Percentiles rank a stretch among this genome's conserved stretches.
These are phyloP conservation scores for Ferrisia virgata DNA, from an alignment of 2,888 invertebrate genomes.

Conservation along the genomic window DNA sequence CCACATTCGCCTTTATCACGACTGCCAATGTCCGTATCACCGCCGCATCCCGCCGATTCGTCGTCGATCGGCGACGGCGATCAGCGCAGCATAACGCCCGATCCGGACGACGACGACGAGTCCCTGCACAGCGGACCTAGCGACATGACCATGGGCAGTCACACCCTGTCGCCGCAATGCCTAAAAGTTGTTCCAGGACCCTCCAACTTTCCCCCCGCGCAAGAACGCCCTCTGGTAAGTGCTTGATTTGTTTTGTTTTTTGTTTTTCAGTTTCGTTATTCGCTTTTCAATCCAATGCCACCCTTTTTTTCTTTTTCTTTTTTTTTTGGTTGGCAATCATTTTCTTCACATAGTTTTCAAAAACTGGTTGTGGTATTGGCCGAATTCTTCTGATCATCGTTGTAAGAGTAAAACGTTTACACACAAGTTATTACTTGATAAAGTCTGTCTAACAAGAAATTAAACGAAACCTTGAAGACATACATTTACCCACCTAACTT, in stretches of 20 bases:
- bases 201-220: constrained; percentile 81
- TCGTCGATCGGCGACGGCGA: constrained; percentile 29
- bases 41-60: constrained; percentile 45
- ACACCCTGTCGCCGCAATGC: constrained; percentile 48
- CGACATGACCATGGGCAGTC: constrained; percentile 56
- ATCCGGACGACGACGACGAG: constrained; percentile 49
- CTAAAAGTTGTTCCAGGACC: constrained; percentile 64
- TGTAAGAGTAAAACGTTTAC: too few relatives aligned
- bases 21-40: constrained; percentile 51
- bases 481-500: too few relatives aligned
- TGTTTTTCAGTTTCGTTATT: neutral
- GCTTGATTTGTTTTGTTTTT: constrained; percentile 18
- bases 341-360: too few relatives aligned
- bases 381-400: too few relatives aligned
- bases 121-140: constrained; percentile 58
- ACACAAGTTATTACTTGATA: too few relatives aligned
- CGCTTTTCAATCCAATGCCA: too few relatives aligned
- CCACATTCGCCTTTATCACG: constrained; percentile 44
- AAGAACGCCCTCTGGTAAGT: constrained; percentile 83
- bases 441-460: too few relatives aligned
- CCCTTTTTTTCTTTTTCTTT: neutral
- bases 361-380: too few relatives aligned
- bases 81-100: constrained; percentile 38
- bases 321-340: neutral
- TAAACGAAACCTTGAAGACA: too few relatives aligned